Percentiles rank a stretch among this genome's conserved stretches.
These are phyloP conservation scores for Caiman crocodilus DNA, from an alignment of 2,797 vertebrate genomes.

Conservation along the genomic window DNA sequence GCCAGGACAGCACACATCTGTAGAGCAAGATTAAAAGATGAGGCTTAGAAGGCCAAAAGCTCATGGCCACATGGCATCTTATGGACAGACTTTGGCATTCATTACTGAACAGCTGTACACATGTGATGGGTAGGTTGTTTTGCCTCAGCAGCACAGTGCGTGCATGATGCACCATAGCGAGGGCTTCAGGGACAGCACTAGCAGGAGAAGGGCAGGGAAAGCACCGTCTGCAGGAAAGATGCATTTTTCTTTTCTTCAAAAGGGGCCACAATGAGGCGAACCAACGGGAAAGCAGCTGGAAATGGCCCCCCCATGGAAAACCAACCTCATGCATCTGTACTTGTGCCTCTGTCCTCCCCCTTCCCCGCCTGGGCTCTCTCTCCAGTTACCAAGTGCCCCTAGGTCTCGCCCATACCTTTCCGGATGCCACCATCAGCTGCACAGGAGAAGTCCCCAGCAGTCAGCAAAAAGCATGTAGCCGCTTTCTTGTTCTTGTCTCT, in stretches of 20 bases:
- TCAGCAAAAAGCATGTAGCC: conserved; percentile 92
- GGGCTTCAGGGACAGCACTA: background rate
- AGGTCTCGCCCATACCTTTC: conserved; percentile 81
- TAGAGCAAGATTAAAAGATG: background rate
- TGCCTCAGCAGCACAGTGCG: no score
- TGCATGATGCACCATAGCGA: background rate
- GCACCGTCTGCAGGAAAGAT: background rate
- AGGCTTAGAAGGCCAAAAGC: background rate
- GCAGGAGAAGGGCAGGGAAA: background rate
- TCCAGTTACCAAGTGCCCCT: background rate
- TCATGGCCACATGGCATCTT: background rate
- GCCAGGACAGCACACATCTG: background rate
- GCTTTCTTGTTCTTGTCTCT: conserved; percentile 92
- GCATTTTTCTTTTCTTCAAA: background rate
- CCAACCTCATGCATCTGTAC: background rate
- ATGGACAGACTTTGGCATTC: background rate
- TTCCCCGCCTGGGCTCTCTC: background rate
- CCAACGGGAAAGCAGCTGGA: background rate
- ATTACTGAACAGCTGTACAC: background rate
- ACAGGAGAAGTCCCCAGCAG: conserved; percentile 87
- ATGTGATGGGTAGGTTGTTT: background rate
- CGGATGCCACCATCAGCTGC: conserved; percentile 85
- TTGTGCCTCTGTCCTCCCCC: background rate
- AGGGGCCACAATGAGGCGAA: background rate
- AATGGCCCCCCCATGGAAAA: background rate